Percentiles rank a stretch among this genome's conserved stretches.
These are phyloP conservation scores for Dynastes maya DNA, from an alignment of 2,888 invertebrate species.

Conservation along the genomic window DNA sequence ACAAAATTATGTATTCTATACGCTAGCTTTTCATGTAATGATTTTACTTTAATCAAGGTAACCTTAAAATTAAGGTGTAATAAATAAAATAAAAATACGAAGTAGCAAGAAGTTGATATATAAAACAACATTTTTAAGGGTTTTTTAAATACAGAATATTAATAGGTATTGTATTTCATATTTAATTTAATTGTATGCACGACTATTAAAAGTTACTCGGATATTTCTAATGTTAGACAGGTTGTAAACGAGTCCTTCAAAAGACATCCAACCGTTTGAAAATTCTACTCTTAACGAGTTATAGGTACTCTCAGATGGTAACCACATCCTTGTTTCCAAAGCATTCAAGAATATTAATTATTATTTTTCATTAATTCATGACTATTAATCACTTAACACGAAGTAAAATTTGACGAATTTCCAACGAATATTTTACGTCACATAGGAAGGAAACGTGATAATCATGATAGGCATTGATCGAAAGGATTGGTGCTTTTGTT, in stretches of 20 bases:
- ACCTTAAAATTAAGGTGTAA: too few species aligned
- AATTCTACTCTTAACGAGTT: neutral
- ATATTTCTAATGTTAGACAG: neutral
- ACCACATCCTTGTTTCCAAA: constrained; percentile 44
- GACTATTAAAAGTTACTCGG: too few species aligned
- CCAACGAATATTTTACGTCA: constrained; percentile 38
- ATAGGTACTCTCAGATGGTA: constrained; percentile 7
- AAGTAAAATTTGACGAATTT: constrained; percentile 33
- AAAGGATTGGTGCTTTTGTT: constrained; percentile 12
- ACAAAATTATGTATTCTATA: too few species aligned
- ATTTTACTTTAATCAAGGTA: too few species aligned
- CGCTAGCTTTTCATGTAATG: too few species aligned
- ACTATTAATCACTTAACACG: constrained; percentile 34
- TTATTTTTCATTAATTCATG: constrained; percentile 46
- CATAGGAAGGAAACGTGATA: constrained; percentile 31
- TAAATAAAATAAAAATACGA: too few species aligned
- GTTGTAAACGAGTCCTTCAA: neutral
- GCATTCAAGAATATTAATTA: constrained; percentile 46
- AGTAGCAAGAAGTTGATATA: too few species aligned
- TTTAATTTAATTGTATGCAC: too few species aligned
- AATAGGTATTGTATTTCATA: too few species aligned
- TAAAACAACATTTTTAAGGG: too few species aligned
- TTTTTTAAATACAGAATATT: too few species aligned
- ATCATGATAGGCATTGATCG: constrained; percentile 8
- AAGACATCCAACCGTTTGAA: too few species aligned